A percentile compares a stretch with the other conserved stretches of the same genome.
Evolutionary conservation across 2,797 vertebrate genomes (phyloP).

Genomic region (Notoglanidium macrostoma): DNA sequence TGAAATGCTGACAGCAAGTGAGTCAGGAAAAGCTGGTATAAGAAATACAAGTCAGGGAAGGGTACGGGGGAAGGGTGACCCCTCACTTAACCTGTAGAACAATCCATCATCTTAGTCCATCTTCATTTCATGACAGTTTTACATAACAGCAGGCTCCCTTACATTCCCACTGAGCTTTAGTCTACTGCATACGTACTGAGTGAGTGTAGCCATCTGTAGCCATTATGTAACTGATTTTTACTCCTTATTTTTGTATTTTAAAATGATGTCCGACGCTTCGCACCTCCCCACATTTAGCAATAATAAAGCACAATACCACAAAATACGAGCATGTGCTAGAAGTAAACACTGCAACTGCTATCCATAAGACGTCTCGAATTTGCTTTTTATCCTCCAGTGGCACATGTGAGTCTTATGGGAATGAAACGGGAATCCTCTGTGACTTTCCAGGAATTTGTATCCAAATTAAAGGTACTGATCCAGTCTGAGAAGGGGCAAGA

Average conservation of each 20-base stretch:
- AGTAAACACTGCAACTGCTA: conserved; percentile 45
- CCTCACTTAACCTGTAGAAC: not conserved
- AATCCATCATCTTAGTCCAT: not conserved
- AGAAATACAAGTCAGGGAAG: conserved; percentile 17
- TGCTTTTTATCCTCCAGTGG: conserved; percentile 57
- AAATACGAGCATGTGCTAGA: not conserved
- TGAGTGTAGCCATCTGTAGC: not conserved
- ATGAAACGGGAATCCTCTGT: conserved; percentile 52
- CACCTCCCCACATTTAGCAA: not conserved
- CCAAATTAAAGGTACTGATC: conserved; percentile 52
- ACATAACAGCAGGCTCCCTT: conserved; percentile 9
- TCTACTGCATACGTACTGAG: not conserved
- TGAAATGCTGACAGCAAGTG: conserved; percentile 10
- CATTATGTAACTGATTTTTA: not conserved
- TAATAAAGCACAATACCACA: not conserved
- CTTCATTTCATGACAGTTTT: conserved; percentile 12
- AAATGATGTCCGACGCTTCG: not conserved
- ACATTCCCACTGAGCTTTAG: not conserved
- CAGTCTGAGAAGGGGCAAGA: conserved; percentile 60
- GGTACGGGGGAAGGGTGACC: conserved; percentile 11
- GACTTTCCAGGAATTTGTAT: conserved; percentile 64
- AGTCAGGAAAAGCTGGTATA: conserved; percentile 28
- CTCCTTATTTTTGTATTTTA: conserved; percentile 1
- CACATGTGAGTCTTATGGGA: conserved; percentile 47
- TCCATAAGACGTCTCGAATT: conserved; percentile 30